phyloP scores from a whole-genome alignment of 2,797 vertebrate genomes.

The Melanogrammus aeglefinus region DNA sequence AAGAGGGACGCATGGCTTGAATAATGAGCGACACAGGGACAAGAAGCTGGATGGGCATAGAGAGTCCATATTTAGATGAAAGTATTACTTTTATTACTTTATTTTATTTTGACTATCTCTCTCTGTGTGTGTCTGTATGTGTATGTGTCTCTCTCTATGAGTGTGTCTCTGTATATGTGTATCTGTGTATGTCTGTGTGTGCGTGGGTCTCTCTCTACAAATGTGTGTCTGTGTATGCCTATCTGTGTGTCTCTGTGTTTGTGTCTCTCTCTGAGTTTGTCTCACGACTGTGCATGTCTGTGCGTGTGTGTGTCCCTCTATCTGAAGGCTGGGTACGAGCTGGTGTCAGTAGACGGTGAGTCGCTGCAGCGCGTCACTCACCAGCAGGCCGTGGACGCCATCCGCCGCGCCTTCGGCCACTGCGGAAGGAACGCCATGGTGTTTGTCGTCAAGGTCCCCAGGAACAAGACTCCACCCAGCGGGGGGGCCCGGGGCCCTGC shows the following conservation, averaged over 20 bases:
- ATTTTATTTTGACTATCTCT: too few species aligned
- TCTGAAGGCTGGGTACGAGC: constrained; percentile 84
- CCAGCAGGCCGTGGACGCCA: constrained; percentile 88
- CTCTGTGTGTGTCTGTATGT: constrained; percentile 1
- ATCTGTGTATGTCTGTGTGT: not conserved
- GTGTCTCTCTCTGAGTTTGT: too few species aligned
- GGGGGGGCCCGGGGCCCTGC: constrained; percentile 27
- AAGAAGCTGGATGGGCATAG: not conserved
- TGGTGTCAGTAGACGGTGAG: constrained; percentile 87
- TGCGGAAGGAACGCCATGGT: constrained; percentile 93
- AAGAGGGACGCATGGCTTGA: not conserved
- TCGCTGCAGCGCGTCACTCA: constrained; percentile 89
- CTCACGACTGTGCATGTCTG: not conserved
- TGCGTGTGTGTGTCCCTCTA: constrained; percentile 12
- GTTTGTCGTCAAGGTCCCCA: constrained; percentile 86
- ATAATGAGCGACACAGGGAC: not conserved
- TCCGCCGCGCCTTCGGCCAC: constrained; percentile 89
- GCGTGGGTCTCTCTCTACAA: not conserved
- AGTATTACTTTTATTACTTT: too few species aligned
- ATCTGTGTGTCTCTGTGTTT: not conserved
- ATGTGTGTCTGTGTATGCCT: not conserved
- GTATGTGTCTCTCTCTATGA: not conserved
- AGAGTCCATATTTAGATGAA: not conserved
- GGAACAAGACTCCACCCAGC: constrained; percentile 24
- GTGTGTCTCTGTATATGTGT: not conserved